Conservation (phyloP, 2,888 invertebrate genomes). For the Chrysolina oricalcia region DNA sequence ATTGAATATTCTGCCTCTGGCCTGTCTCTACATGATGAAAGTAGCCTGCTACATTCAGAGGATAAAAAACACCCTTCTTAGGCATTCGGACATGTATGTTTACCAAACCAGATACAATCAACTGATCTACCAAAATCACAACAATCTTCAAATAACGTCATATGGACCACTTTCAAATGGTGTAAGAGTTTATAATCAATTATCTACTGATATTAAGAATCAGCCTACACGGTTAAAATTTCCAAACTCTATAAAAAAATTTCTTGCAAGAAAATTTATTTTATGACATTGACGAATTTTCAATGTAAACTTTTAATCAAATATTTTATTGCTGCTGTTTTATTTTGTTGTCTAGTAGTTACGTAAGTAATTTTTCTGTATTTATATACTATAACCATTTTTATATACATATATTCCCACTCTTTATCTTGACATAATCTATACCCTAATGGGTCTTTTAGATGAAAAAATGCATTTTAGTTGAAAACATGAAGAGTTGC, state of each 20-base stretch:
- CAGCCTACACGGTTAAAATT: constrained; percentile 14
- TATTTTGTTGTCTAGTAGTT: constrained; percentile 16
- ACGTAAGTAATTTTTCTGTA: too few species aligned
- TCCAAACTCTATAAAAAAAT: constrained; percentile 1
- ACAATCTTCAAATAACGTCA: neutral
- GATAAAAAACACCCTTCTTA: too few species aligned
- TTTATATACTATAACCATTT: constrained; percentile 6
- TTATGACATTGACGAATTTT: too few species aligned
- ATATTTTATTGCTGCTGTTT: constrained; percentile 1
- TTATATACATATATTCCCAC: neutral
- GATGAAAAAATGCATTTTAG: too few species aligned
- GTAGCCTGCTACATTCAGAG: neutral
- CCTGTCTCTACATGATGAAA: neutral
- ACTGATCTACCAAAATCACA: constrained; percentile 10
- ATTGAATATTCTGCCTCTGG: neutral
- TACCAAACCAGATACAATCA: constrained; percentile 22
- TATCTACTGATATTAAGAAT: neutral
- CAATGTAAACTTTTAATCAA: neutral
- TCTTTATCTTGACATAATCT: constrained; percentile 12
- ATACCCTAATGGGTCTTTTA: too few species aligned
- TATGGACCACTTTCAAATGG: neutral
- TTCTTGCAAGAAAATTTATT: constrained; percentile 3
- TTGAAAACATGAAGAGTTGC: too few species aligned
- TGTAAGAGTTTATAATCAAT: neutral
- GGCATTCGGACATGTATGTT: neutral